Evolutionary conservation across 2,797 vertebrate species (phyloP), one percentile per base, ranked within the genome.

Genomic region (Melanotaenia pygmaea): DNA sequence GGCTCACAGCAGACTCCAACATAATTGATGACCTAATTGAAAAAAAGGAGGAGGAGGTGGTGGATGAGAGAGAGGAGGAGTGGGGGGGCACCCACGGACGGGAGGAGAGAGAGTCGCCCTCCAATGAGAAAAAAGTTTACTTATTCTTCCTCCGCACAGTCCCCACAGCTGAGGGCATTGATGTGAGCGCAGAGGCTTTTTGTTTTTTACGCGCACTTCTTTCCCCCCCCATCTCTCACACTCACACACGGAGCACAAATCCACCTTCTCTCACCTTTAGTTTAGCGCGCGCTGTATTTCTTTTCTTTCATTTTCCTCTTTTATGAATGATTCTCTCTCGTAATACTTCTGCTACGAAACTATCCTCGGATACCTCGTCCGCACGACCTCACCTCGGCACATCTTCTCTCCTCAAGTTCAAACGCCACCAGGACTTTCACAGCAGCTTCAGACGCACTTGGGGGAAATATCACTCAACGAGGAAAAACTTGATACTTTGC

Each of bases 21-120:
- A 93, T 94, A 92, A 93, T 94, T 95, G 92, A 95, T 94, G 93
- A 93, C 86, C 92, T 94, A 94, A 95, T 95, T 95, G 93, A 89
- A 89, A 89, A 88, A 67, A 74, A 32, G 84, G 89, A 54, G 85
- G 77, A 51, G 83, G 81, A 51, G 83, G 81, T 20, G 65, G 58
- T 26, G 50, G 72, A 26, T 40, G 45, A 20, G 6, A 56, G 30
- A 67, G 38, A 64, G 22, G 2, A 2, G 30, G 6, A 26, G 50
- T 0, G 40, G 24, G 73, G 54, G 30, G 47, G 7, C 61, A 22
- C 14, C 45, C 50, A 8, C 47, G 20, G 61, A 63, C 56, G 61
- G 74, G 65, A 64, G 69, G 74, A 63, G 76, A 63, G 76, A 78
- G 81, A 84, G 70, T 50, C 37, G 58, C 70, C 84, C 86, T 83